phyloP scores from a whole-genome alignment of 2,797 vertebrate species.

The Lutjanus campechanus region DNA sequence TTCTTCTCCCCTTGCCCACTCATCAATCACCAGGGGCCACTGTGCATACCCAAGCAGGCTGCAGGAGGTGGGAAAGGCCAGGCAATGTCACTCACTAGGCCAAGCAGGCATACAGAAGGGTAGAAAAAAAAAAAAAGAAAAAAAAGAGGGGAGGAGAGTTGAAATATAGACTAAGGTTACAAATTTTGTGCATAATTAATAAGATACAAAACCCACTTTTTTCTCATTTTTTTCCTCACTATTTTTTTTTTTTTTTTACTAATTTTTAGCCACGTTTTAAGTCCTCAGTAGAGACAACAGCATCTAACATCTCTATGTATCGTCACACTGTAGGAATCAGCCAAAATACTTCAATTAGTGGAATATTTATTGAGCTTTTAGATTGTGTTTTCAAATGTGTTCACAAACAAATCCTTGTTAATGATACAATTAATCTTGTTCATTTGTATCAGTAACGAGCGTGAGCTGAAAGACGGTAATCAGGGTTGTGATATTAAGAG shows the following conservation, averaged over 20 bases:
- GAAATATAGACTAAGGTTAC: too few relatives aligned
- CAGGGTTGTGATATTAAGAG: background rate
- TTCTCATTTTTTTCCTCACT: too few relatives aligned
- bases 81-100: slow-evolving; percentile 74
- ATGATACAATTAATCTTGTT: background rate
- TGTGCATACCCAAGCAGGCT: slow-evolving; percentile 84
- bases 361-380: background rate
- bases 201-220: too few relatives aligned
- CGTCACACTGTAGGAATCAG: background rate
- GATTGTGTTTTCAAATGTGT: background rate
- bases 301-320: background rate
- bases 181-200: too few relatives aligned
- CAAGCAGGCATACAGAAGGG: slow-evolving; percentile 50
- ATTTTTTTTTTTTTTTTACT: too few relatives aligned
- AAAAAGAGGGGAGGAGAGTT: background rate
- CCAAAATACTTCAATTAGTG: background rate
- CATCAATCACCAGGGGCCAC: slow-evolving; percentile 84
- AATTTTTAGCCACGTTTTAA: too few relatives aligned
- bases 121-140: slow-evolving; percentile 18
- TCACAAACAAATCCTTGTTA: background rate
- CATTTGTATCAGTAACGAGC: slow-evolving; percentile 8
- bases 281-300: background rate
- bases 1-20: slow-evolving; percentile 80
- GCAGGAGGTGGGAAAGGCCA: slow-evolving; percentile 73
- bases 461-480: slow-evolving; percentile 19